phyloP scores from a whole-genome alignment of 1,140 invertebrate species.

The Ruditapes philippinarum region DNA sequence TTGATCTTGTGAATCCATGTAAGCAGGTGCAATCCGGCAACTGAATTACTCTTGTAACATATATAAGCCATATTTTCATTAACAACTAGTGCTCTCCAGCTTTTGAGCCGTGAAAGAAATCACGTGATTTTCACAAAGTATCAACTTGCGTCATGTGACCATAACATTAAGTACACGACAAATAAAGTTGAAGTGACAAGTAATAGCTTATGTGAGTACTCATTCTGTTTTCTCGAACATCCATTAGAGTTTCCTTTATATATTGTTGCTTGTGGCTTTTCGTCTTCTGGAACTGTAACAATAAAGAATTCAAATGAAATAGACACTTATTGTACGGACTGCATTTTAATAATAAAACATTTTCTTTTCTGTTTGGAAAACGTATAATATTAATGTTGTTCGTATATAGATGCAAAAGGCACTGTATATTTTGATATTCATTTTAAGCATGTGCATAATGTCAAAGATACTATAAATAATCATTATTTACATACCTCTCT shows the following conservation, averaged over 20 bases:
- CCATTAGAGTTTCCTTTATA: not conserved
- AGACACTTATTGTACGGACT: no score
- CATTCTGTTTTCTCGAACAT: not conserved
- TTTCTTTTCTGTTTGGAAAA: no score
- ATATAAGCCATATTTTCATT: not conserved
- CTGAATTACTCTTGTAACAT: not conserved
- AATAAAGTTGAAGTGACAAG: not conserved
- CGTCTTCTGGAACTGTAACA: not conserved
- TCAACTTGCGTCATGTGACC: constrained; percentile 24
- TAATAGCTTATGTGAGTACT: not conserved
- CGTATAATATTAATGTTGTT: no score
- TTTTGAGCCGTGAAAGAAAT: not conserved
- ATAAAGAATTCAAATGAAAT: no score
- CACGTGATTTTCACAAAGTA: not conserved
- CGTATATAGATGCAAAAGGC: no score
- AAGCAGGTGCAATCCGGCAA: not conserved
- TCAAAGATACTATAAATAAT: no score
- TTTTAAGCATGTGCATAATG: no score
- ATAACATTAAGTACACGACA: constrained; percentile 7
- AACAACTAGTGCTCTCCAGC: not conserved
- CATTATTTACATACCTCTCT: not conserved
- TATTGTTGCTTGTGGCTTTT: not conserved
- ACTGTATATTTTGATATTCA: no score
- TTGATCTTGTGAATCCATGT: not conserved
- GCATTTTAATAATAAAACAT: no score